A percentile compares a stretch with the other conserved stretches of the same genome.
These are phyloP conservation scores for Geothlypis trichas DNA, from an alignment of 2,113 vertebrate species.

Conservation along the genomic window DNA sequence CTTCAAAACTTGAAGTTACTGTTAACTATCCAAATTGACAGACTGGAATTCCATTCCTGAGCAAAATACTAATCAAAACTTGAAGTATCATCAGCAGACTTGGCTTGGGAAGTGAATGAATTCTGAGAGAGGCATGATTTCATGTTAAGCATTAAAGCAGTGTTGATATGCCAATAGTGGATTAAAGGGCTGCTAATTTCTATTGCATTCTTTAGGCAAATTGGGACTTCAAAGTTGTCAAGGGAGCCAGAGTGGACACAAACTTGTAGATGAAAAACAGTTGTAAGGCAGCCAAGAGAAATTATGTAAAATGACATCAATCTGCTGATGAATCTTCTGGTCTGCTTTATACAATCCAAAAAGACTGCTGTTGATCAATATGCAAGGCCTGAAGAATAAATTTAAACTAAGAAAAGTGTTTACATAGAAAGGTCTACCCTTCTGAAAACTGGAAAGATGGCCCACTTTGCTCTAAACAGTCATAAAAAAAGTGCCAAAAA, in stretches of 20 bases:
- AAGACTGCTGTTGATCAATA: neutral
- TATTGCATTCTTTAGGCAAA: neutral
- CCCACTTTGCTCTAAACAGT: neutral
- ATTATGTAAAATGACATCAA: neutral
- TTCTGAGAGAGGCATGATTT: neutral
- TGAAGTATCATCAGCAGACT: neutral
- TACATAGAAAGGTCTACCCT: neutral
- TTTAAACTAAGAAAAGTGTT: neutral
- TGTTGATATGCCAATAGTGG: neutral
- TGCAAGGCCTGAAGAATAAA: neutral
- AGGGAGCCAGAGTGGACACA: neutral
- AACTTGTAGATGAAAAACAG: neutral
- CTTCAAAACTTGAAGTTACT: neutral
- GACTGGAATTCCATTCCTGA: neutral
- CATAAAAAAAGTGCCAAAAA: neutral
- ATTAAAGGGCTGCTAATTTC: neutral
- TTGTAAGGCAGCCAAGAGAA: neutral
- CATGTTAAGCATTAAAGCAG: neutral
- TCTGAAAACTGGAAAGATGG: neutral
- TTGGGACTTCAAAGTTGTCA: neutral
- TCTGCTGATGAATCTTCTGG: neutral
- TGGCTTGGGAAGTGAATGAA: neutral
- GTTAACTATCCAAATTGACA: neutral
- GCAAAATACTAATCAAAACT: neutral
- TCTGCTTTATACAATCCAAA: neutral